phyloP scores from a whole-genome alignment of 30 jellyfish, hydroid and myxozoan genomes.

The Clytia hemisphaerica region DNA sequence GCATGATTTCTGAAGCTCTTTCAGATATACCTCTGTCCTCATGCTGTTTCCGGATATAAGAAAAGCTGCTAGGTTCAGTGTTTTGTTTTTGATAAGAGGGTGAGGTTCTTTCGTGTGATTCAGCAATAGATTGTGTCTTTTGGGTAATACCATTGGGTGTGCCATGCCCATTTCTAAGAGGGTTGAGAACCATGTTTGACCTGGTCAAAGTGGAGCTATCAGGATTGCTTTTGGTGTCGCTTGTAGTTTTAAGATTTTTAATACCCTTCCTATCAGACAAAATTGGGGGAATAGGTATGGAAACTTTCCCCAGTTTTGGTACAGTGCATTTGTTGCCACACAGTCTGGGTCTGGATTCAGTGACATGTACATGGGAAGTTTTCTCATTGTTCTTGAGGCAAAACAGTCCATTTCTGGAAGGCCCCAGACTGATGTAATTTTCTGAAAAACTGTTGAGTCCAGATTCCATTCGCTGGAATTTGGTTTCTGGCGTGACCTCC shows the following conservation, averaged over 20 bases:
- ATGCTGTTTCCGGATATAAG: constrained; percentile 21
- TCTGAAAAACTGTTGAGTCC: constrained; percentile 16
- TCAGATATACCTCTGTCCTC: constrained; percentile 17
- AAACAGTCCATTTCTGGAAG: constrained; percentile 30
- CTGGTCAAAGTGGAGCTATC: constrained; percentile 10
- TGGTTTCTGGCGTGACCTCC: constrained; percentile 32
- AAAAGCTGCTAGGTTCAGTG: constrained; percentile 27
- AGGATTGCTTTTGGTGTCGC: background rate
- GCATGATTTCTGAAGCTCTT: constrained; percentile 24
- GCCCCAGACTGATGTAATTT: constrained; percentile 2
- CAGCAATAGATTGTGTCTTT: background rate
- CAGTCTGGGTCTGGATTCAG: constrained; percentile 47
- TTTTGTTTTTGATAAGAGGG: constrained; percentile 23
- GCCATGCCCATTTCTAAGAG: too few relatives aligned
- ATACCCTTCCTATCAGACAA: constrained; percentile 4
- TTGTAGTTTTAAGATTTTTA: constrained; percentile 1
- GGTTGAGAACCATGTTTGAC: constrained; percentile 25
- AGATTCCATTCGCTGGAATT: constrained; percentile 39
- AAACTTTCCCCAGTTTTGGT: constrained; percentile 1
- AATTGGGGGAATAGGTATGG: constrained; percentile 24
- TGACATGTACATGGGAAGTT: constrained; percentile 22
- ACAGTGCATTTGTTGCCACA: constrained; percentile 37
- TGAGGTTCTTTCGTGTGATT: constrained; percentile 2
- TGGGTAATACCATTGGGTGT: too few relatives aligned
- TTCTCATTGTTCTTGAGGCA: constrained; percentile 26